These are phyloP conservation scores for Vulpes ferrilata DNA, from an alignment of 2,113 vertebrate genomes.

Conservation along the genomic window DNA sequence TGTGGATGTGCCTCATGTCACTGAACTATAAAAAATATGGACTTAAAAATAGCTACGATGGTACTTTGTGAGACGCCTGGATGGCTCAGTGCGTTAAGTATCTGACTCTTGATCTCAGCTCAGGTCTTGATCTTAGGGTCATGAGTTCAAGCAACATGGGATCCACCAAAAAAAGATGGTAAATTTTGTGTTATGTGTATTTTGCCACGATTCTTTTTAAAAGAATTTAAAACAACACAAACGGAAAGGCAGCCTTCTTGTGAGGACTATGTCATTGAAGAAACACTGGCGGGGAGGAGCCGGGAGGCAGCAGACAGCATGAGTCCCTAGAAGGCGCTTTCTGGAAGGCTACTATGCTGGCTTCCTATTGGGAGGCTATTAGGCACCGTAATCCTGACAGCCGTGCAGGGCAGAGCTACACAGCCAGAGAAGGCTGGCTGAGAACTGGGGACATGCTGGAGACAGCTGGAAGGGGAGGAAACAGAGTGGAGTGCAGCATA, in stretches of 20 bases:
- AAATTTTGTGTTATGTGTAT: neutral
- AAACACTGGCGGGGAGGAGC: neutral
- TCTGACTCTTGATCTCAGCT: neutral
- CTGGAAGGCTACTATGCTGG: neutral
- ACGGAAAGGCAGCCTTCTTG: neutral
- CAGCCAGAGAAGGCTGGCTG: neutral
- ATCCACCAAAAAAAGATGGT: neutral
- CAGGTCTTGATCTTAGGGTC: neutral
- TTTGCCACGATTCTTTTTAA: neutral
- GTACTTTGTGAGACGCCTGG: neutral
- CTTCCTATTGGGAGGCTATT: neutral
- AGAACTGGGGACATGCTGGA: neutral
- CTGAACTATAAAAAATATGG: neutral
- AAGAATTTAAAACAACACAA: neutral
- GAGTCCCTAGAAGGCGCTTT: neutral
- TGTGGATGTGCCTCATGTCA: neutral
- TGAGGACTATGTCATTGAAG: neutral
- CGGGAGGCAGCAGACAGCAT: neutral
- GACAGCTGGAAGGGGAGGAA: neutral
- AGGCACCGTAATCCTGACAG: neutral
- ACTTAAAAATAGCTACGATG: neutral
- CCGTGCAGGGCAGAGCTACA: neutral
- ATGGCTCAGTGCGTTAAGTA: neutral
- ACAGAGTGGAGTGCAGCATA: neutral
- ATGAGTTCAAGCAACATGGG: neutral